Percentiles rank a stretch among this genome's conserved stretches.
phyloP scores from a whole-genome alignment of 2,797 vertebrate genomes.

The Ctenopoma kingsleyae region DNA sequence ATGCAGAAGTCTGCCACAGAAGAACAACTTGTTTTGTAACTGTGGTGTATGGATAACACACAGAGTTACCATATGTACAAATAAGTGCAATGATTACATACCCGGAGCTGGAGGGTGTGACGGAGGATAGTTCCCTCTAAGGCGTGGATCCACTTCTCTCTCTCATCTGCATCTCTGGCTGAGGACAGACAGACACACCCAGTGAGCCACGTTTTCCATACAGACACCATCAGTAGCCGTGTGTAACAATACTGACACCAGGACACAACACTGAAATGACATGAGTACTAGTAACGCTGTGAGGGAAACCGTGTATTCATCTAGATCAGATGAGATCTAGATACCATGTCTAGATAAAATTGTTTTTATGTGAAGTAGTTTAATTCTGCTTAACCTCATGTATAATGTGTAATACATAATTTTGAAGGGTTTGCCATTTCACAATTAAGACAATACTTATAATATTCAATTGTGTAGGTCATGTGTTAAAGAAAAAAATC shows the following conservation, averaged over 20 bases:
- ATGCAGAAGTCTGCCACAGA: background rate
- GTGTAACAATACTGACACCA: slow-evolving; percentile 21
- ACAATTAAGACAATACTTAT: slow-evolving; percentile 2
- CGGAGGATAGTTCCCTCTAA: slow-evolving; percentile 99
- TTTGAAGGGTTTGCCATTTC: background rate
- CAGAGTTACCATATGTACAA: background rate
- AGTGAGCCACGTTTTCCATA: slow-evolving; percentile 59
- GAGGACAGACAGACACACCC: slow-evolving; percentile 61
- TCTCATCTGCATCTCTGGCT: slow-evolving; percentile 98
- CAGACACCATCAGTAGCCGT: slow-evolving; percentile 26
- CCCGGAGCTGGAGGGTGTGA: slow-evolving; percentile 95
- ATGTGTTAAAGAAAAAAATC: background rate
- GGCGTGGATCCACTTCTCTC: slow-evolving; percentile 99
- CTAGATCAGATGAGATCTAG: too few species aligned
- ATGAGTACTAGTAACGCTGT: slow-evolving; percentile 22
- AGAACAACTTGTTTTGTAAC: background rate
- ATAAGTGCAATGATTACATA: slow-evolving; percentile 69
- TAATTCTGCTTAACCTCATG: background rate
- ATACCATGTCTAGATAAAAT: too few species aligned
- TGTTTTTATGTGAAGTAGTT: too few species aligned
- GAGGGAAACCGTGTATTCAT: slow-evolving; percentile 3
- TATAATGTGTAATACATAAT: too few species aligned
- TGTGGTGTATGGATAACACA: background rate
- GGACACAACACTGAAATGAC: slow-evolving; percentile 43
- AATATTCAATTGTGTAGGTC: background rate